These are phyloP conservation scores for Morpho helenor DNA, from an alignment of 2,888 invertebrate genomes.

Conservation along the genomic window DNA sequence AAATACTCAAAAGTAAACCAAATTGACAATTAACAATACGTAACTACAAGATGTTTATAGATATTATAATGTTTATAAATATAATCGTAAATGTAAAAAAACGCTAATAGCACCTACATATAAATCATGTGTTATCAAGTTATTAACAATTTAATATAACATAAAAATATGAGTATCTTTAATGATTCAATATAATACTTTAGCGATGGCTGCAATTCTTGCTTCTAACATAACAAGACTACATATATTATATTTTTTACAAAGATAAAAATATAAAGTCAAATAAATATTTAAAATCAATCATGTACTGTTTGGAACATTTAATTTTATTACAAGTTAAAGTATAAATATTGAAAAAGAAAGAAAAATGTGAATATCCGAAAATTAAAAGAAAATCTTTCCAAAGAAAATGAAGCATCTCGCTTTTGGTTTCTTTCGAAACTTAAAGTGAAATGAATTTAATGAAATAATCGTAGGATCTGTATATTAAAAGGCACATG, in stretches of 20 bases:
- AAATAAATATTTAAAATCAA: too few relatives aligned
- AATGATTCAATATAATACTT: not conserved
- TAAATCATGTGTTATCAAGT: not conserved
- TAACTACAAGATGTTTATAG: too few relatives aligned
- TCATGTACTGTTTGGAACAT: too few relatives aligned
- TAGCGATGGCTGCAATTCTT: not conserved
- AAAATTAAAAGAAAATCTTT: not conserved
- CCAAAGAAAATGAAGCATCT: constrained; percentile 37
- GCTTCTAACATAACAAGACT: not conserved
- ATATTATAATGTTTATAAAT: not conserved
- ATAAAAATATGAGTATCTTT: constrained; percentile 2
- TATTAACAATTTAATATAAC: not conserved
- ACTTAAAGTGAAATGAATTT: constrained; percentile 55
- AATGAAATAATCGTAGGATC: constrained; percentile 5
- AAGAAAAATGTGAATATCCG: too few relatives aligned
- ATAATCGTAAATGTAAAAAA: too few relatives aligned
- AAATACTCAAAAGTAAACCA: too few relatives aligned
- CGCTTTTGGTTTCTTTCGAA: constrained; percentile 62
- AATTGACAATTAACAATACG: too few relatives aligned
- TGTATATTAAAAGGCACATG: constrained; percentile 29
- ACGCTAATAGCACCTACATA: too few relatives aligned
- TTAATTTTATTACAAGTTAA: too few relatives aligned
- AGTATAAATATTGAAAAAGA: too few relatives aligned
- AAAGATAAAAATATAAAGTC: too few relatives aligned
- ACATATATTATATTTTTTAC: not conserved